Base-by-base conservation (phyloP, 2,113 vertebrate species). In the Nothocercus nigrocapillus region DNA sequence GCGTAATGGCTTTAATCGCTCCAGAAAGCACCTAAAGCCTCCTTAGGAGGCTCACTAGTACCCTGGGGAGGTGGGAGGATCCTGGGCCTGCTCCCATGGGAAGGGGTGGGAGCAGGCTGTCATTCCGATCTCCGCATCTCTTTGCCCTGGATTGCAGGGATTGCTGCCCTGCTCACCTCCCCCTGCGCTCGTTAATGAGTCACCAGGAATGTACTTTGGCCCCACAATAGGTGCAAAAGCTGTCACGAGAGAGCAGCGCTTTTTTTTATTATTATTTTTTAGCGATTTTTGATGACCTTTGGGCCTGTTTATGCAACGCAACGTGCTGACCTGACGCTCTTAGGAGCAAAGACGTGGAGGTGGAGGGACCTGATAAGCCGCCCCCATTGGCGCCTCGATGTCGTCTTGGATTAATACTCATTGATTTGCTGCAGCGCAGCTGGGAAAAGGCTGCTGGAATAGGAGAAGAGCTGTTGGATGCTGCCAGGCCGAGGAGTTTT, bases 351-450 rank as follows among this genome's bases (percentile, higher is more conserved):
- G 53, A 40, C 4, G 0, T 1, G 5, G 62, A 69, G 28, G 22
- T 9, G 24, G 32, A 45, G 25, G 42, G 32, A 36, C 83, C 64
- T 38, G 5, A 2, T 16, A 20, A 0, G 1, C 4, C 15, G 68
- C 2, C 6, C 54, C n/a, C 10, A 8, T 5, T 9, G 21, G 44
- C 1, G 0, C 17, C 47, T 34, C 3, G 5, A 49, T 69, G 63
- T 36, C 21, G 72, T 25, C 14, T 4, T 0, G 9, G 25, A 13
- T 7, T 68, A 21, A 88, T 80, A 42, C 13, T 84, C 74, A 75
- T 84, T 94, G 84, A 94, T 70, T 30, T 7, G 36, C 61, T 13
- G 54, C 15, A 0, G 13, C 10, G n/a, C 25, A 54, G 74, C 17
- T 30, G 11, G 38, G 74, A 64, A 28, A 42, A 66, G 42, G 44